Evolutionary conservation across 2,113 vertebrate species (phyloP).

Genomic region (Pituophis catenifer): DNA sequence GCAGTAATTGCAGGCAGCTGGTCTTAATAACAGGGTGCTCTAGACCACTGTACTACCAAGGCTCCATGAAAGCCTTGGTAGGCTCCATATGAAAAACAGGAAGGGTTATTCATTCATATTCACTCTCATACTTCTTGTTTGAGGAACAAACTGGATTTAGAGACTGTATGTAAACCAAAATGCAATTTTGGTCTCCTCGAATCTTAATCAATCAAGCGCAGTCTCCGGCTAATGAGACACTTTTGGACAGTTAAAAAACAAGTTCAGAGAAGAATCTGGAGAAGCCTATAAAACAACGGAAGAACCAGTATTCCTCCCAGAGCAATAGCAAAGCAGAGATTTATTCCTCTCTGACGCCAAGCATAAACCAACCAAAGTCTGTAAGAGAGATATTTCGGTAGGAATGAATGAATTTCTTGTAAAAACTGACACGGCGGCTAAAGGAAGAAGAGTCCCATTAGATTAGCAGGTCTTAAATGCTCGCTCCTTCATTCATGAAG

Average conservation of each 20-base stretch:
- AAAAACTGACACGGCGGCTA: not conserved
- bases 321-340: not conserved
- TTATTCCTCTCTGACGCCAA: slow-evolving; percentile 30
- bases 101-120: not conserved
- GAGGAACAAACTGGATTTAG: not conserved
- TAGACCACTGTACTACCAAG: no score
- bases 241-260: not conserved
- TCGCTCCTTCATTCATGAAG: not conserved
- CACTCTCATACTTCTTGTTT: not conserved
- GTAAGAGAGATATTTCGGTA: not conserved
- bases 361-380: not conserved
- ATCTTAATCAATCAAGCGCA: slow-evolving; percentile 3
- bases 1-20: no score
- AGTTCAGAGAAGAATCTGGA: slow-evolving; percentile 25
- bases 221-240: not conserved
- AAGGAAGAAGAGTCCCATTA: slow-evolving; percentile 8
- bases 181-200: not conserved
- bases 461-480: slow-evolving; percentile 11
- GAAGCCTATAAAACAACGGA: slow-evolving; percentile 27
- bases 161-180: not conserved
- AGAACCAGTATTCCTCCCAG: slow-evolving; percentile 4
- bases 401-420: slow-evolving; percentile 13
- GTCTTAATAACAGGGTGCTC: no score
- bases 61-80: no score
- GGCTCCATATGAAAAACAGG: not conserved